A percentile compares a stretch with the other conserved stretches of the same genome.
These are phyloP conservation scores for Poecilia velifera DNA, from an alignment of 2,797 vertebrate genomes.

Conservation along the genomic window DNA sequence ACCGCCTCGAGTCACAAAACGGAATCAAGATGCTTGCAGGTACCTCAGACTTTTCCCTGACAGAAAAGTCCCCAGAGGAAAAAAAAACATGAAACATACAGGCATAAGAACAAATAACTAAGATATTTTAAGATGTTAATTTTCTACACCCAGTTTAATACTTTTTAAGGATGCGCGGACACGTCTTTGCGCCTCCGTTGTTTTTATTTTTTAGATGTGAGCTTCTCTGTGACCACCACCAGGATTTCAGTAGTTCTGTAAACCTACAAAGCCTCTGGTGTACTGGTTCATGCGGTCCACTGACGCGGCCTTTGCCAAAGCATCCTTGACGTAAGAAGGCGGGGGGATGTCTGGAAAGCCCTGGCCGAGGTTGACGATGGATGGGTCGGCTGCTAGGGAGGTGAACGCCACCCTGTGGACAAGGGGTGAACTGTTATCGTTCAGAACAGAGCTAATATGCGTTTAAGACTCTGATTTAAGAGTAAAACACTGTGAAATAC, in stretches of 20 bases:
- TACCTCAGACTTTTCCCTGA: no score
- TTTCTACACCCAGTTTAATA: neutral
- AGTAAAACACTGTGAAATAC: neutral
- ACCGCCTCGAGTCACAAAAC: neutral
- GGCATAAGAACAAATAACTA: neutral
- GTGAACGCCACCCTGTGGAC: constrained; percentile 89
- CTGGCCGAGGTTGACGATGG: constrained; percentile 93
- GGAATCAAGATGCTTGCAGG: neutral
- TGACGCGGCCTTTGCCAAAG: constrained; percentile 82
- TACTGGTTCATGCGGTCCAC: constrained; percentile 92
- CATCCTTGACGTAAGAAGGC: constrained; percentile 89
- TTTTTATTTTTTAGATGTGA: neutral
- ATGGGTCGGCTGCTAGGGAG: constrained; percentile 88
- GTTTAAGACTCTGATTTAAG: neutral
- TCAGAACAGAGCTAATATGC: neutral
- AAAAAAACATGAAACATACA: neutral
- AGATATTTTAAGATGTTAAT: neutral
- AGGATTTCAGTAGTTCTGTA: neutral
- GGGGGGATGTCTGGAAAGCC: constrained; percentile 92
- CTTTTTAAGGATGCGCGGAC: neutral
- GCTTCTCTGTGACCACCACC: neutral
- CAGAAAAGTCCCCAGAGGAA: no score
- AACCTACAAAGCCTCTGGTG: constrained; percentile 92
- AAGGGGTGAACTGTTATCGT: neutral
- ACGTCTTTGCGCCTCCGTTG: neutral